phyloP scores from a whole-genome alignment of 2,797 vertebrate species.

The Emydoidea blandingii region DNA sequence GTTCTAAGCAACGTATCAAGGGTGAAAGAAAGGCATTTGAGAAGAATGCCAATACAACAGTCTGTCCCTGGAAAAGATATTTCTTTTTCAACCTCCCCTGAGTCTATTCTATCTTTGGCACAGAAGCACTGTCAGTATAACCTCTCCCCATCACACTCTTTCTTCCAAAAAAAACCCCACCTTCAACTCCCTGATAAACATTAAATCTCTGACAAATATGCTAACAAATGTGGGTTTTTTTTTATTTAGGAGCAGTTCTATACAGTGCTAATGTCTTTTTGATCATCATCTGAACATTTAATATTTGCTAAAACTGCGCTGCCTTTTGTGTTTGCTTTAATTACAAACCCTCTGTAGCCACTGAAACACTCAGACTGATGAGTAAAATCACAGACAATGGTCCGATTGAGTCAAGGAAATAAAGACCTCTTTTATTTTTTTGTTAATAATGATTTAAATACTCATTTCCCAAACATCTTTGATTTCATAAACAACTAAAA shows the following conservation, averaged over 20 bases:
- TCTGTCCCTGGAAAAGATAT: constrained; percentile 64
- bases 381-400: neutral
- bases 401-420: neutral
- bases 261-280: constrained; percentile 8
- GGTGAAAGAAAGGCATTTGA: constrained; percentile 3
- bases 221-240: constrained; percentile 12
- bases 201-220: neutral
- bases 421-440: constrained; percentile 40
- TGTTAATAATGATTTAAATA: constrained; percentile 71
- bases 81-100: constrained; percentile 56
- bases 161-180: neutral
- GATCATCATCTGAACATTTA: neutral
- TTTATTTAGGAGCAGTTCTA: constrained; percentile 21
- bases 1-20: constrained; percentile 58
- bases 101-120: constrained; percentile 57
- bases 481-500: constrained; percentile 68
- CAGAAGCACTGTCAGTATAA: constrained; percentile 50
- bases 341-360: neutral
- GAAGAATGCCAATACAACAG: constrained; percentile 64
- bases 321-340: neutral
- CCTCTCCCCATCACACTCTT: constrained; percentile 38
- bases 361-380: neutral
- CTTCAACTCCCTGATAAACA: constrained; percentile 28
- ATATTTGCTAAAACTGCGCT: neutral
- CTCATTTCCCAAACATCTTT: constrained; percentile 69